These are phyloP conservation scores for Stegostoma tigrinum DNA, from an alignment of 2,113 vertebrate species.

Conservation along the genomic window DNA sequence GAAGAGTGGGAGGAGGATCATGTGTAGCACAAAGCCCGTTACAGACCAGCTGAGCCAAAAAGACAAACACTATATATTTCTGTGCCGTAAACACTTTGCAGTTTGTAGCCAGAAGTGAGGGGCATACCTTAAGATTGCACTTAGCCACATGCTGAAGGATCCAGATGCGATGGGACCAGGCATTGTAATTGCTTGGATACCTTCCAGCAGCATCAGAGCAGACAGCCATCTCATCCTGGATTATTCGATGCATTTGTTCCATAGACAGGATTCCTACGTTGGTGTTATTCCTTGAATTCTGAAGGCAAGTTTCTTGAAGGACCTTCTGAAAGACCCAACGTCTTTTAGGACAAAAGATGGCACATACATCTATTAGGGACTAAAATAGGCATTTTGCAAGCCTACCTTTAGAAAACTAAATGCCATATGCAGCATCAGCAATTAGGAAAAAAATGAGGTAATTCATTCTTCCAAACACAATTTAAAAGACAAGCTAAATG, in stretches of 20 bases:
- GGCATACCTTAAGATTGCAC: constrained; percentile 75
- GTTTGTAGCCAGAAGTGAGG: background rate
- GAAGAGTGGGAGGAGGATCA: background rate
- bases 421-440: background rate
- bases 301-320: constrained; percentile 62
- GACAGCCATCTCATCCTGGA: constrained; percentile 84
- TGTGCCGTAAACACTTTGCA: no score
- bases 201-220: constrained; percentile 82
- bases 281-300: constrained; percentile 57
- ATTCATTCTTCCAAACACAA: background rate
- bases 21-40: no score
- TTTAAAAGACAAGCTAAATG: background rate
- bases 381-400: background rate
- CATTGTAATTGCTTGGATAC: constrained; percentile 96
- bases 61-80: no score
- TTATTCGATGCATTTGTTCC: constrained; percentile 62
- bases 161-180: constrained; percentile 98
- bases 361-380: constrained; percentile 20
- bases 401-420: background rate
- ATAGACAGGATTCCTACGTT: constrained; percentile 51
- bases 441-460: background rate
- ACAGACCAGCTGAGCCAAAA: background rate
- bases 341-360: constrained; percentile 50
- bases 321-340: constrained; percentile 88
- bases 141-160: constrained; percentile 83